Evolutionary conservation across 2,888 invertebrate species (phyloP).

Genomic region (Cheiracanthium punctorium): DNA sequence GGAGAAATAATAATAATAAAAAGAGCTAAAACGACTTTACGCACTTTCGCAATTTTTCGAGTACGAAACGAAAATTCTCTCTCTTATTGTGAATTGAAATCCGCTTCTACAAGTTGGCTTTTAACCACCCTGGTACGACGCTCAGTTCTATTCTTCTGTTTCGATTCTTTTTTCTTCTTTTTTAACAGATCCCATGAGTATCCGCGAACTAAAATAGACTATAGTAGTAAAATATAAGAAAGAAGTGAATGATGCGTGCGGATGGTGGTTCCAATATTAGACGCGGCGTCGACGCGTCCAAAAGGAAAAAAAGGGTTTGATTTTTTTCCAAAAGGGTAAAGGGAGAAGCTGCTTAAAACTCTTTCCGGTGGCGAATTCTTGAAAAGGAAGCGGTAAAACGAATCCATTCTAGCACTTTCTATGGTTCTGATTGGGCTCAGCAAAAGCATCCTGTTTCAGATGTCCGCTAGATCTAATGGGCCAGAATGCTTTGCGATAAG

Average conservation of each 20-base stretch:
- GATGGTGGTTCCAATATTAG: neutral
- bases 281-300: neutral
- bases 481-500: no score
- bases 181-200: no score
- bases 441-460: no score
- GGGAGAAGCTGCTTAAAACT: neutral
- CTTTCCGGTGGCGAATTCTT: neutral
- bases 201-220: neutral
- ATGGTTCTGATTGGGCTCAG: no score
- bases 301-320: neutral
- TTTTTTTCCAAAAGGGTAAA: constrained; percentile 14
- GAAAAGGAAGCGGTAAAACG: neutral
- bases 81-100: neutral
- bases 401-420: neutral
- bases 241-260: neutral
- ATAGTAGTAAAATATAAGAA: neutral
- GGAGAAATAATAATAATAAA: no score
- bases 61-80: no score
- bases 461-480: no score
- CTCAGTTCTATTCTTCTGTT: neutral
- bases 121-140: neutral
- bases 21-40: no score
- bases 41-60: no score
- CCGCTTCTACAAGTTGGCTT: constrained; percentile 3
- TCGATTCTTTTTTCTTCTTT: neutral